Evolutionary conservation across 1,140 invertebrate genomes (phyloP), one percentile per base, ranked within the genome.

Genomic region (Epicauta chinensis): DNA sequence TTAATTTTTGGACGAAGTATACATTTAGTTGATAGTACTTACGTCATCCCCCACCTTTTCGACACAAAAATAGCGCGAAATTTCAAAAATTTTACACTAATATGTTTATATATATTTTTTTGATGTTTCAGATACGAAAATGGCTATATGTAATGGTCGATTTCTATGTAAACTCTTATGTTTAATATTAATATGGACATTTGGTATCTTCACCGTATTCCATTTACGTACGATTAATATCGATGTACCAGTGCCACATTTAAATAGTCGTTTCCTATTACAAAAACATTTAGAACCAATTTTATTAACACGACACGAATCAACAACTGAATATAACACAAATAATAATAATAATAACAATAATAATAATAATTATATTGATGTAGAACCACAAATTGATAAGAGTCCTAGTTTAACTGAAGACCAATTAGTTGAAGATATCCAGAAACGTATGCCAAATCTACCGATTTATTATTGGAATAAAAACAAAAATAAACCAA

Each of bases 401-500:
- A 80, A 79, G 41, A 77, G 80, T 29, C 79, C 81, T 0, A 76
- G 77, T 16, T 76, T 81, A 11, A 78, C 77, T n/a, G 90, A 93
- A 61, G 83, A 87, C 10, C 80, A 85, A 62, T 70, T 92, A 23
- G 80, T 91, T 16, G 78, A 80, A 9, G 84, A 91, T 58, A 83
- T 89, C 31, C 82, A 88, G 63, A 76, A 81, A 11, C 74, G 81
- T 14, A 75, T 91, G 57, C 88, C 89, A 2, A 90, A 86, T 54
- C 69, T 92, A 3, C 90, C 90, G 0, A 81, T 91, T n/a, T 77
- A 80, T 36, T 91, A 89, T 67, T 91, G 89, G 88, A 82, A 82
- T 61, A 82, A 81, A 49, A 82, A 85, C 61, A 86, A 83, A 62
- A 86, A 89, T 61, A 79, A 84, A 72, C 79, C 80, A 52, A 85